Evolutionary conservation across 2,888 invertebrate genomes (phyloP), one percentile per base, ranked within the genome.

Genomic region (Myopa testacea): DNA sequence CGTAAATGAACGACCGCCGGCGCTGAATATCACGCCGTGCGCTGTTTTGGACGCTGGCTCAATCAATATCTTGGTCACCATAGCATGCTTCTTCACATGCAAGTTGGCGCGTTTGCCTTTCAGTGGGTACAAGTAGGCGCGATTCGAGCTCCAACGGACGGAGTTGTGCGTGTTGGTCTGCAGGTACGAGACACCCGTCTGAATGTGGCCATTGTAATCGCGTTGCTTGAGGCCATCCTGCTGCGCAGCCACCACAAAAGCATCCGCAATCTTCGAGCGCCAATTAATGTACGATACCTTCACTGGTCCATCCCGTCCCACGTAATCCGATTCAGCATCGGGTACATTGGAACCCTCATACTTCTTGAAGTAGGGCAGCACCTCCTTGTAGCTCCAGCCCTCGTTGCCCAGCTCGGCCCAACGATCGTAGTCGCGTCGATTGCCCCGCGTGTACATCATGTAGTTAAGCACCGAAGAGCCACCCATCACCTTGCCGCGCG

Each of bases 401-500:
- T 90, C 86, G 85, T 94, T 94, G 0, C 94, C 95, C 83, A 93
- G 85, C 0, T 89, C 89, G 2, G 92, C 91, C 96, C 96, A 96
- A 4, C 90, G 88, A 84, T 96, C 93, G 86, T 94, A 96, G 85
- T 96, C 96, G 7, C 90, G 87, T 0, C 91, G 90, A 83, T 93
- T 91, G 6, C 94, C 95, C 80, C 94, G 90, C 0, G 93, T 94
- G 84, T 94, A 95, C 83, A 94, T 93, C 95, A 96, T 95, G 83
- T 93, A 93, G 86, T 96, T 96, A 10, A 95, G 90, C 0, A 94
- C 93, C 82, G 94, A 94, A 10, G 93, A 93, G 1, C 96, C 96
- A 5, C 96, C 96, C 85, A 96, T 91, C 0, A 95, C 94, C 88
- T 94, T 95, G 3, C 96, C 96, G 77, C 94, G 90, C 0, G 95